These are phyloP conservation scores for Rhinichthys osculus DNA, from an alignment of 2,797 vertebrate species.

Conservation along the genomic window DNA sequence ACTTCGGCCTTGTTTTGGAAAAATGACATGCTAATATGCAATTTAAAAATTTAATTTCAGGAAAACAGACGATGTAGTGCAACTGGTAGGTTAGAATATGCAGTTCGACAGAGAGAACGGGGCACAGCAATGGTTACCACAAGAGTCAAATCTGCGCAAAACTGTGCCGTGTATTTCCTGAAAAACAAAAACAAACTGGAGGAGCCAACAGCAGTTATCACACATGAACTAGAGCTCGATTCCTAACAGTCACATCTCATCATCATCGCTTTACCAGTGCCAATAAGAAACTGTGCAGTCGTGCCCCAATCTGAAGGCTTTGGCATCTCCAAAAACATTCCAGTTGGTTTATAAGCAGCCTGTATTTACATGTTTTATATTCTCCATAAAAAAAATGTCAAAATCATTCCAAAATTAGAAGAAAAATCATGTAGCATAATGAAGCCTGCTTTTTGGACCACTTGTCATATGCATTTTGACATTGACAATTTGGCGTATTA, in stretches of 20 bases:
- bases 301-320: not conserved
- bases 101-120: not conserved
- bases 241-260: not conserved
- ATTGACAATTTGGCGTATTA: not conserved
- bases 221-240: not conserved
- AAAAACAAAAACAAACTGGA: not conserved
- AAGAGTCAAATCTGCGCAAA: not conserved
- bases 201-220: constrained; percentile 1
- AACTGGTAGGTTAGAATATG: not conserved
- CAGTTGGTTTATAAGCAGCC: not conserved
- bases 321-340: not conserved
- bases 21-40: constrained; percentile 20
- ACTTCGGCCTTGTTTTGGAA: not conserved
- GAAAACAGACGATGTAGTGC: constrained; percentile 2
- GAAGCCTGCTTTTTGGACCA: not conserved
- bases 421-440: not conserved
- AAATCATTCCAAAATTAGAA: not conserved
- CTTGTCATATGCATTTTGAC: not conserved
- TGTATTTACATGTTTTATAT: not conserved
- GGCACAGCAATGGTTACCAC: not conserved
- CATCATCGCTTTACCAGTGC: not conserved
- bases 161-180: not conserved
- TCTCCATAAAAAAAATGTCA: not conserved
- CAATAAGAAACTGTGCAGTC: not conserved
- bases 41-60: not conserved